Conservation (phyloP, 1,140 invertebrate genomes). For the Orius laevigatus region DNA sequence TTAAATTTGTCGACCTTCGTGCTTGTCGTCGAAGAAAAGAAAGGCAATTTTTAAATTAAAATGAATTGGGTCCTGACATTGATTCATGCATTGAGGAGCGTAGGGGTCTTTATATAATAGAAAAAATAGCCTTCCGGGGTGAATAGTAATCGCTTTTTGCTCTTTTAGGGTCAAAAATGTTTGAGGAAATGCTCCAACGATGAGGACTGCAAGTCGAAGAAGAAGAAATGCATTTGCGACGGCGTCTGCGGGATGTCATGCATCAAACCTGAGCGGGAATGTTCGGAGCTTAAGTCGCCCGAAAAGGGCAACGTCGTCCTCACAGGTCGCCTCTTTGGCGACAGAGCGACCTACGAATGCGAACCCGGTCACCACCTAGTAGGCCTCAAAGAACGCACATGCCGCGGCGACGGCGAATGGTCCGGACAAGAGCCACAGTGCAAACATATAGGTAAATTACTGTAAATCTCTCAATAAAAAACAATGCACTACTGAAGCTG, state of each 20-base stretch:
- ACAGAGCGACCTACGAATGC: slow-evolving; percentile 68
- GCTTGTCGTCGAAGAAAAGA: no score
- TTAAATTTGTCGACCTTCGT: no score
- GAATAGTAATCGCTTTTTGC: neutral
- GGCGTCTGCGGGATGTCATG: slow-evolving; percentile 92
- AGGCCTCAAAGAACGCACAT: slow-evolving; percentile 65
- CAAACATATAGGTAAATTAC: slow-evolving; percentile 57
- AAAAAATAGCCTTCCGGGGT: neutral
- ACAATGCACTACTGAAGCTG: neutral
- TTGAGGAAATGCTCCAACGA: slow-evolving; percentile 83
- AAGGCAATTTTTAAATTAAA: no score
- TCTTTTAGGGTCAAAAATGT: slow-evolving; percentile 58
- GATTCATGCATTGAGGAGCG: no score
- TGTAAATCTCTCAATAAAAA: slow-evolving; percentile 22
- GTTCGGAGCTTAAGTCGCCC: slow-evolving; percentile 54
- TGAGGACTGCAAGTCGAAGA: slow-evolving; percentile 90
- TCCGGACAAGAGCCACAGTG: slow-evolving; percentile 72
- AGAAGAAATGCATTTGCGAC: slow-evolving; percentile 92
- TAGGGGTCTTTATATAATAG: neutral
- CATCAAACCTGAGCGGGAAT: slow-evolving; percentile 85
- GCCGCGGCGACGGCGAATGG: slow-evolving; percentile 86
- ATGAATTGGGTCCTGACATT: no score
- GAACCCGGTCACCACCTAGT: slow-evolving; percentile 72
- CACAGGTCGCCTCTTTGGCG: slow-evolving; percentile 59
- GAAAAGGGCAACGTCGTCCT: slow-evolving; percentile 51